Evolutionary conservation across 53 echinoderm and acorn worm genomes (phyloP).

Genomic region (Zoroaster sp.): DNA sequence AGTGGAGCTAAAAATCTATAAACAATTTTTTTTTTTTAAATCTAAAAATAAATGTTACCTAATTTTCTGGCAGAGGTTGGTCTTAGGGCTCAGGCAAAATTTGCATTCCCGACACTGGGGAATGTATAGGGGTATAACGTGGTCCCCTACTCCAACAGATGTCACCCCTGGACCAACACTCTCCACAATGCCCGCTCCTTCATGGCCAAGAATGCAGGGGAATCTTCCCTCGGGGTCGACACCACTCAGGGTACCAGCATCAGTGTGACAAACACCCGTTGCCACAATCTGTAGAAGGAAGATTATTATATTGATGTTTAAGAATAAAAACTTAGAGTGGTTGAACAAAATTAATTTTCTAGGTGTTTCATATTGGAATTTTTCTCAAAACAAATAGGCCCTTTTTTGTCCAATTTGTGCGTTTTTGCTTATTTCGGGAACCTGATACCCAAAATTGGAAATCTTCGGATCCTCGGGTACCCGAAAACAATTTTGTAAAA

Average conservation of each 20-base stretch:
- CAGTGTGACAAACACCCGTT: slow-evolving; percentile 98
- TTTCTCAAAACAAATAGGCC: too few relatives aligned
- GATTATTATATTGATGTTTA: too few relatives aligned
- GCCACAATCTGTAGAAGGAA: slow-evolving; percentile 71
- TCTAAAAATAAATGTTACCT: too few relatives aligned
- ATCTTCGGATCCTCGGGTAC: too few relatives aligned
- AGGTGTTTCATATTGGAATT: not conserved
- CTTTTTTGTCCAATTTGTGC: too few relatives aligned
- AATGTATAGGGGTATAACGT: slow-evolving; percentile 93
- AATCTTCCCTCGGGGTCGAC: slow-evolving; percentile 89
- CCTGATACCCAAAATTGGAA: too few relatives aligned
- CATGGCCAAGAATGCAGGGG: slow-evolving; percentile 96
- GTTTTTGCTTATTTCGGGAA: too few relatives aligned
- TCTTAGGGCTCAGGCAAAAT: slow-evolving; percentile 90
- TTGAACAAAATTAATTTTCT: not conserved
- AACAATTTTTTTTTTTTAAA: too few relatives aligned
- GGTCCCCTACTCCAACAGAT: slow-evolving; percentile 80
- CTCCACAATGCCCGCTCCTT: slow-evolving; percentile 95
- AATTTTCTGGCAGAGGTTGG: slow-evolving; percentile 84
- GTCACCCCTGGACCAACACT: slow-evolving; percentile 92
- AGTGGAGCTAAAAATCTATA: too few relatives aligned
- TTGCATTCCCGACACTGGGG: slow-evolving; percentile 94
- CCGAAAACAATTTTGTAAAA: too few relatives aligned
- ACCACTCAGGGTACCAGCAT: slow-evolving; percentile 92
- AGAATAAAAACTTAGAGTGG: not conserved